Evolutionary conservation across 1,140 invertebrate genomes (phyloP).

Genomic region (Eueides isabella): DNA sequence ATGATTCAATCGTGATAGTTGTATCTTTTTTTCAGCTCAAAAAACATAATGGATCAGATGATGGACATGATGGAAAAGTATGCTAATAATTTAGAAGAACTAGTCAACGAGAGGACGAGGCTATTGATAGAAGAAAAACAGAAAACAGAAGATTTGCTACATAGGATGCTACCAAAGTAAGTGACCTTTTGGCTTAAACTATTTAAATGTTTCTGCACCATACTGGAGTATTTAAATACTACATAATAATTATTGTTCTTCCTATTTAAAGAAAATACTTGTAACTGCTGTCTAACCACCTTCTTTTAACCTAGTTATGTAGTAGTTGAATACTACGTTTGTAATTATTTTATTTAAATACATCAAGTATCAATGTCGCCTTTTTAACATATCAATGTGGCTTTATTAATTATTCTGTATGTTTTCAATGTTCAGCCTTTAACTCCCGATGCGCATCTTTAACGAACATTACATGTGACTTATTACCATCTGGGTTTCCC

Average conservation of each 20-base stretch:
- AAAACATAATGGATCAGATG: constrained; percentile 98
- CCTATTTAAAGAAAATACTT: not conserved
- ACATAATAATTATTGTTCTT: not conserved
- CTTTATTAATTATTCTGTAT: constrained; percentile 46
- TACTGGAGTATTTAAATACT: constrained; percentile 6
- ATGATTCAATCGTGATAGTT: no score
- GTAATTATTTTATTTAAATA: constrained; percentile 23
- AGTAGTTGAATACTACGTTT: constrained; percentile 9
- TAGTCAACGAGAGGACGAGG: constrained; percentile 94
- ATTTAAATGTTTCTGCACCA: not conserved
- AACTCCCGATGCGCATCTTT: constrained; percentile 1
- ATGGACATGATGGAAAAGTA: constrained; percentile 98
- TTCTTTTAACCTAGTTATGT: constrained; percentile 3
- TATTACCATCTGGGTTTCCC: constrained; percentile 4
- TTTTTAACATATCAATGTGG: constrained; percentile 42
- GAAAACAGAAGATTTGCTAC: constrained; percentile 95
- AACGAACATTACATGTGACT: constrained; percentile 1
- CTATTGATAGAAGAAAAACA: constrained; percentile 95
- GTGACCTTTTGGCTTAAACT: constrained; percentile 48
- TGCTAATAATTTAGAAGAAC: constrained; percentile 96
- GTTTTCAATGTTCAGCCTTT: constrained; percentile 34
- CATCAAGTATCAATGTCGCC: constrained; percentile 31
- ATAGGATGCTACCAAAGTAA: constrained; percentile 96
- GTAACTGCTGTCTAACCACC: not conserved
- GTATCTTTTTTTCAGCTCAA: constrained; percentile 83